Evolutionary conservation across 1,140 invertebrate genomes (phyloP), one percentile per base, ranked within the genome.

Genomic region (Pachyrhynchus sulphureomaculatus): DNA sequence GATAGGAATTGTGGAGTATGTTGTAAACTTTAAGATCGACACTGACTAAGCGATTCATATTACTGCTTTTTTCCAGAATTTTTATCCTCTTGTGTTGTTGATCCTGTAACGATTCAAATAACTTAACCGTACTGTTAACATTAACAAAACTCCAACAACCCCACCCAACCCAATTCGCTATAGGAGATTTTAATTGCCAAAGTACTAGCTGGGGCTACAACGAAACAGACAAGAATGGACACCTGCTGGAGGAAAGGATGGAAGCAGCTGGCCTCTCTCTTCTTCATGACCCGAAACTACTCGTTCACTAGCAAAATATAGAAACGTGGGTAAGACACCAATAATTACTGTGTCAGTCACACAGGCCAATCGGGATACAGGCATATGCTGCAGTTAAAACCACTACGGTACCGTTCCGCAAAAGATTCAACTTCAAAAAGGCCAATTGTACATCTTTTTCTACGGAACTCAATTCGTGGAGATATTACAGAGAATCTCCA

Each of bases 71-170:
- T n/a, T 13, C 5, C n/a, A 34, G n/a, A 34, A 9, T 8, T 34
- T 34, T 10, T 53, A 68, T n/a, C 49, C 76, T 6, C 79, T 75
- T 55, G 79, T 42, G 15, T 42, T 13, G 0, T 69, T 68, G 2
- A 63, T 26, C 74, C 76, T 18, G 33, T 73, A 12, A 71, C 68
- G 2, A 68, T 78, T 6, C 56, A 51, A 10, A 67, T n/a, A n/a
- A n/a, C n/a, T n/a, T n/a, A n/a, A n/a, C n/a, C n/a, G n/a, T n/a
- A n/a, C n/a, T n/a, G n/a, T n/a, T n/a, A n/a, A n/a, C n/a, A n/a
- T n/a, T n/a, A n/a, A 41, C 37, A 41, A 6, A 41, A 41, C 37
- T 12, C 6, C 15, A 15, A 15, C 9, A 41, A 15, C 0, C 37
- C 9, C 9, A 15, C 9, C n/a, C n/a, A 15, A 41, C 15, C 8